phyloP scores from a whole-genome alignment of 2,888 invertebrate species.

The Antitype chi region DNA sequence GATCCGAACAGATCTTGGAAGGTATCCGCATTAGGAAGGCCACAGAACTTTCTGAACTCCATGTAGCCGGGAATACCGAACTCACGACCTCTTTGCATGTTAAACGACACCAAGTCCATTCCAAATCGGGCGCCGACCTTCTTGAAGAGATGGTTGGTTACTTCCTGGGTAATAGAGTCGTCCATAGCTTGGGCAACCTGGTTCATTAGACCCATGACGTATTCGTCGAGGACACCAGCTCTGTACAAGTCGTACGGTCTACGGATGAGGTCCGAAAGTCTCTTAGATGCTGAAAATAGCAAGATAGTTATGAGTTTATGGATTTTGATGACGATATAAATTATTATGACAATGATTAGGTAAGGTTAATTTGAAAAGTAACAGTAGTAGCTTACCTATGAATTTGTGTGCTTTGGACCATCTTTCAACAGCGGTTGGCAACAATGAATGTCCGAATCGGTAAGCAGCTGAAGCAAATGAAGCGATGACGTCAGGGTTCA shows the following conservation, averaged over 20 bases:
- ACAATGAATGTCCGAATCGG: slow-evolving; percentile 96
- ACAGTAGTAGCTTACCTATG: slow-evolving; percentile 91
- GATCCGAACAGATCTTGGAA: slow-evolving; percentile 96
- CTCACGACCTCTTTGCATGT: slow-evolving; percentile 98
- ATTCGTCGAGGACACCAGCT: slow-evolving; percentile 97
- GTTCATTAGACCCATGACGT: slow-evolving; percentile 97
- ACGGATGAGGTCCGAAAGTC: slow-evolving; percentile 96
- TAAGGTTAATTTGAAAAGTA: background rate
- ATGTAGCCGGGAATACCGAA: slow-evolving; percentile 98
- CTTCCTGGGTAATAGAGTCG: slow-evolving; percentile 97
- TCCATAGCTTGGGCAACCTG: slow-evolving; percentile 99
- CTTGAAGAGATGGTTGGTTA: slow-evolving; percentile 97
- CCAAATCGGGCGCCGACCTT: slow-evolving; percentile 94
- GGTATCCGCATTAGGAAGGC: slow-evolving; percentile 93
- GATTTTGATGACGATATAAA: background rate
- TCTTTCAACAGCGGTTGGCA: slow-evolving; percentile 97
- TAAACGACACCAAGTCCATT: slow-evolving; percentile 97
- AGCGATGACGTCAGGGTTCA: slow-evolving; percentile 97
- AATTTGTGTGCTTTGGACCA: slow-evolving; percentile 99
- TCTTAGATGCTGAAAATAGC: slow-evolving; percentile 93
- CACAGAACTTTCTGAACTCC: slow-evolving; percentile 98
- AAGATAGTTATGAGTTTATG: background rate
- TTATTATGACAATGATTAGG: background rate
- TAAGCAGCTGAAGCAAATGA: slow-evolving; percentile 98
- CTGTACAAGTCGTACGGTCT: slow-evolving; percentile 97